Conservation (phyloP, 64 coral and sea anemone species). For the Porites australiensis region DNA sequence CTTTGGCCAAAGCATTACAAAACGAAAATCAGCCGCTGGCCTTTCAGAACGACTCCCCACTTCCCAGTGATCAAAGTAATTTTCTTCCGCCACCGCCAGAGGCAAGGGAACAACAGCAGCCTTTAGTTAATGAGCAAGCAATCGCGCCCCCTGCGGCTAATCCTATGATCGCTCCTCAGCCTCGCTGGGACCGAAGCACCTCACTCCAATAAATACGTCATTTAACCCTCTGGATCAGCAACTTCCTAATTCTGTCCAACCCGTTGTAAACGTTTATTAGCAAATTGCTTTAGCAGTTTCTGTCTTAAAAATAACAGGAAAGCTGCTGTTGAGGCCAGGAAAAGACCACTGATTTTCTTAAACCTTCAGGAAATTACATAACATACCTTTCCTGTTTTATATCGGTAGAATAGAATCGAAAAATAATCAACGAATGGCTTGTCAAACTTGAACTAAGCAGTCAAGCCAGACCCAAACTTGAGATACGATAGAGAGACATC, state of each 20-base stretch:
- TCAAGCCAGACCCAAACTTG: neutral
- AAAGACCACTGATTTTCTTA: too few relatives aligned
- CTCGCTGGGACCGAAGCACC: slow-evolving; percentile 25
- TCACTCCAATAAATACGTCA: neutral
- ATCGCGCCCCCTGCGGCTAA: slow-evolving; percentile 1
- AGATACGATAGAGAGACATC: neutral
- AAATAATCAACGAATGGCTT: slow-evolving; percentile 22
- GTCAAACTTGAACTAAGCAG: neutral
- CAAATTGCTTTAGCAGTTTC: too few relatives aligned
- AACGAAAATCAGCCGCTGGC: slow-evolving; percentile 27
- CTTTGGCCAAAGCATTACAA: slow-evolving; percentile 6
- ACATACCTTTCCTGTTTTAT: neutral
- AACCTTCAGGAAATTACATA: too few relatives aligned
- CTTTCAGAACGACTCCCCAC: slow-evolving; percentile 21
- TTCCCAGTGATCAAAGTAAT: slow-evolving; percentile 14
- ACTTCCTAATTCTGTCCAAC: neutral
- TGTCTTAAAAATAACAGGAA: too few relatives aligned
- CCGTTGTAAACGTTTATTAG: neutral
- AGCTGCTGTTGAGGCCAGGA: too few relatives aligned
- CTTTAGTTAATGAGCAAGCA: neutral
- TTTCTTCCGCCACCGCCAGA: slow-evolving; percentile 3
- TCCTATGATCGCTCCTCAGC: slow-evolving; percentile 15
- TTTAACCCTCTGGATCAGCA: neutral
- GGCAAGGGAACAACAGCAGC: slow-evolving; percentile 20
- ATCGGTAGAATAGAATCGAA: neutral